phyloP scores from a whole-genome alignment of 2,113 vertebrate species.

The Chrysochloris asiatica region DNA sequence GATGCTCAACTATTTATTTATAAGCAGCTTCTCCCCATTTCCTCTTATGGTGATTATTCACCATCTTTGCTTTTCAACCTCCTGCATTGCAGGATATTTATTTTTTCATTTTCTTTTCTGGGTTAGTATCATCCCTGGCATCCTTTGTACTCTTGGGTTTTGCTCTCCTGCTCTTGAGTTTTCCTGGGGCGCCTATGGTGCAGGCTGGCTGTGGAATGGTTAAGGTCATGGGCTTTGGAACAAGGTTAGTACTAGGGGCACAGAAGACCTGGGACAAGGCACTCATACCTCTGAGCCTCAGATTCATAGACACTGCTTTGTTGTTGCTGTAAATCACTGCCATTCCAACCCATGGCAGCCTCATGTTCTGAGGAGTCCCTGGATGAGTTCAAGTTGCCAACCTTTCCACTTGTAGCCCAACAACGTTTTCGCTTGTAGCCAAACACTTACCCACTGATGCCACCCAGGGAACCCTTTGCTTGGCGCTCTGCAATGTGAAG shows the following conservation, averaged over 20 bases:
- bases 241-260: background rate
- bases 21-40: slow-evolving; percentile 70
- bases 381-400: background rate
- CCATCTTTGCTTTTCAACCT: slow-evolving; percentile 50
- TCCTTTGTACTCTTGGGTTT: background rate
- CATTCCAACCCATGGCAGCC: background rate
- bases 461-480: background rate
- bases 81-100: background rate
- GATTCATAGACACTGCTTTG: background rate
- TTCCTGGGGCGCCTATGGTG: accelerated
- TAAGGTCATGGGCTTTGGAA: background rate
- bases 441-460: background rate
- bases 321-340: background rate
- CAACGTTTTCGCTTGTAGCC: background rate
- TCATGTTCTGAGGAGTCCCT: background rate
- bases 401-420: background rate
- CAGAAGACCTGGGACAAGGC: background rate
- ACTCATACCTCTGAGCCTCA: background rate
- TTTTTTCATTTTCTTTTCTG: background rate
- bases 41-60: slow-evolving; percentile 74
- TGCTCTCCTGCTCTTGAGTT: background rate
- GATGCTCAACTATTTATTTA: slow-evolving; percentile 73
- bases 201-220: background rate
- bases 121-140: background rate
- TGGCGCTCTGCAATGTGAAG: background rate